Evolutionary conservation across 2,113 vertebrate genomes (phyloP), one percentile per base, ranked within the genome.

Genomic region (Proteles cristata): DNA sequence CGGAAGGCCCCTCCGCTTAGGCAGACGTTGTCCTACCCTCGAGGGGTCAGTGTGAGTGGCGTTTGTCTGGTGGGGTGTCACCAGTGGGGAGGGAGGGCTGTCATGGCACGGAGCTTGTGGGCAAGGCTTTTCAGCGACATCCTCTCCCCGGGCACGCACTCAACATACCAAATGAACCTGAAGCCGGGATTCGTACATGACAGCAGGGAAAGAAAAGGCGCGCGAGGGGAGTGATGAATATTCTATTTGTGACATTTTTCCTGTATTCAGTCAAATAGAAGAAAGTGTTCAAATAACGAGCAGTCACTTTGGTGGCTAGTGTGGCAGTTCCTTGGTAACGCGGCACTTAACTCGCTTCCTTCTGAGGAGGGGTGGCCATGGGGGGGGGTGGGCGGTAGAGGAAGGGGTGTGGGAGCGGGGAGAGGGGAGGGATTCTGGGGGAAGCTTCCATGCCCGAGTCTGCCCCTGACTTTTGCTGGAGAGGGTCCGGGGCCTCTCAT

Each of bases 241-340:
- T 98, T 98, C 98, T 97, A 97, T 97, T 97, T 97, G 95, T 98
- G 98, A 98, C 98, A 98, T 98, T 98, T 98, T 97, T 95, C 97
- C 97, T 98, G 98, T 97, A 97, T 98, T 97, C 98, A 98, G 97
- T 98, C 98, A 98, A 98, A 98, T 97, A 97, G 97, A 97, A 97
- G 98, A 97, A 97, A 97, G 98, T 97, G 97, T 97, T 98, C 97
- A 97, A 97, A 98, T 97, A 98, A 97, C 80, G 87, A 98, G 97
- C 97, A 97, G 98, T 97, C 98, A 97, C 97, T 98, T 97, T 96
- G 97, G 97, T 97, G 98, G 97, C 98, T 97, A 96, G 89, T 50
- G 89, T 97, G 97, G 97, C 98, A 98, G 97, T 94, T 97, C 93
- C 98, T 97, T 89, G 93, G 97, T 94, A 98, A 96, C 6, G 5